A percentile compares a stretch with the other conserved stretches of the same genome.
Evolutionary conservation across 2,113 vertebrate genomes (phyloP).

Genomic region (Hemichromis elongatus): DNA sequence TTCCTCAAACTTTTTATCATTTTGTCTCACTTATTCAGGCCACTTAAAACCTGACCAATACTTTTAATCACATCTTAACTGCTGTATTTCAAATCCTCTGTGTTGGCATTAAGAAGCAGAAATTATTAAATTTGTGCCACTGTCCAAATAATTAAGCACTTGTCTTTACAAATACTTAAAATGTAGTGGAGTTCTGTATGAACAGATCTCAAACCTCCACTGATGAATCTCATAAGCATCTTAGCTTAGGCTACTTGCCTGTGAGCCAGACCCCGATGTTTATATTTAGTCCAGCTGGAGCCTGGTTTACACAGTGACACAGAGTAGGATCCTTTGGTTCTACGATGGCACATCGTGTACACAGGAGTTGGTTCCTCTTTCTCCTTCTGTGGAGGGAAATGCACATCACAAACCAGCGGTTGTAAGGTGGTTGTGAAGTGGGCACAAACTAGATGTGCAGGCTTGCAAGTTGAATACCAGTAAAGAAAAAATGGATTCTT

Average conservation of each 20-base stretch:
- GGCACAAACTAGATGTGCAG: not conserved
- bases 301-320: constrained; percentile 76
- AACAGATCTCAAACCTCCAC: not conserved
- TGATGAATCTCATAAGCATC: not conserved
- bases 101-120: not conserved
- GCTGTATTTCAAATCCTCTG: not conserved
- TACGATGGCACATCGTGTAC: constrained; percentile 80
- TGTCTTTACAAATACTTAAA: not conserved
- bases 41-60: not conserved
- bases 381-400: constrained; percentile 42
- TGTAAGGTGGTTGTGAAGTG: not conserved
- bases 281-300: constrained; percentile 78
- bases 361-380: constrained; percentile 54
- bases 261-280: constrained; percentile 72
- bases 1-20: not conserved
- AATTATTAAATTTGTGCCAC: not conserved
- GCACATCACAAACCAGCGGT: not conserved
- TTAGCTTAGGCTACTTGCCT: constrained; percentile 70
- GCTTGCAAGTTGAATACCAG: not conserved
- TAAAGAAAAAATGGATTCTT: not conserved
- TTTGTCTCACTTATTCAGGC: not conserved
- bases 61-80: not conserved
- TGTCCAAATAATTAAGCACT: not conserved
- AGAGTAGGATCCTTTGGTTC: constrained; percentile 74
- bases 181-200: not conserved